Conservation (phyloP, 2,113 vertebrate species). For the Onychorhynchus coronatus region DNA sequence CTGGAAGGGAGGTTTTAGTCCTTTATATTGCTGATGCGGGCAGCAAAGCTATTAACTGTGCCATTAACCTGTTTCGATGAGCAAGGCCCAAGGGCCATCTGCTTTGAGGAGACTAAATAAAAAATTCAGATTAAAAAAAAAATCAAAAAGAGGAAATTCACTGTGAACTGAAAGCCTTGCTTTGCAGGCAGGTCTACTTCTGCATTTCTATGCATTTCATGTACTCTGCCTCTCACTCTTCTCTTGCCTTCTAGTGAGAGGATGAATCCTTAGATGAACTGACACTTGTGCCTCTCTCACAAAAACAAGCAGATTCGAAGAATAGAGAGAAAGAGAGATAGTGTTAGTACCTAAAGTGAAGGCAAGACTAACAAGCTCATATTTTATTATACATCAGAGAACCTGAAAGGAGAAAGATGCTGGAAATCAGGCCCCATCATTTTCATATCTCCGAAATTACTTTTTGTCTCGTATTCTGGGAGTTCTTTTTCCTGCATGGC, state of each 20-base stretch:
- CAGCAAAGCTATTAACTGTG: background rate
- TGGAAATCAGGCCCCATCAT: background rate
- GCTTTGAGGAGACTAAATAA: background rate
- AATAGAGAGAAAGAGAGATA: background rate
- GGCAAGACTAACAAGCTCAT: background rate
- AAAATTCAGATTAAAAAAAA: background rate
- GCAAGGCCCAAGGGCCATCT: background rate
- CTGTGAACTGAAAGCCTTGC: background rate
- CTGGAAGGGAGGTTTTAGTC: background rate
- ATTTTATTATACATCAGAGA: background rate
- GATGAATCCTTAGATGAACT: conserved; percentile 43
- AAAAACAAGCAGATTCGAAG: background rate
- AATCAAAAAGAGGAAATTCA: background rate
- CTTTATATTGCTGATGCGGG: background rate
- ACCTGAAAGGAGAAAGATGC: background rate
- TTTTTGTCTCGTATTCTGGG: background rate
- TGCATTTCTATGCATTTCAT: conserved; percentile 9
- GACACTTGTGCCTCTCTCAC: background rate
- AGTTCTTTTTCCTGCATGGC: background rate
- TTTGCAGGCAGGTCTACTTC: conserved; percentile 16
- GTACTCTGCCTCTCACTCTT: background rate
- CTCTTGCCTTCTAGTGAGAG: background rate
- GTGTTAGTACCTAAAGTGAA: background rate
- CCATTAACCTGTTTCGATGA: background rate
- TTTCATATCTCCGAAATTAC: background rate